These are phyloP conservation scores for Rhopilema esculentum DNA, from an alignment of 30 jellyfish, hydroid and myxozoan genomes.

Conservation along the genomic window DNA sequence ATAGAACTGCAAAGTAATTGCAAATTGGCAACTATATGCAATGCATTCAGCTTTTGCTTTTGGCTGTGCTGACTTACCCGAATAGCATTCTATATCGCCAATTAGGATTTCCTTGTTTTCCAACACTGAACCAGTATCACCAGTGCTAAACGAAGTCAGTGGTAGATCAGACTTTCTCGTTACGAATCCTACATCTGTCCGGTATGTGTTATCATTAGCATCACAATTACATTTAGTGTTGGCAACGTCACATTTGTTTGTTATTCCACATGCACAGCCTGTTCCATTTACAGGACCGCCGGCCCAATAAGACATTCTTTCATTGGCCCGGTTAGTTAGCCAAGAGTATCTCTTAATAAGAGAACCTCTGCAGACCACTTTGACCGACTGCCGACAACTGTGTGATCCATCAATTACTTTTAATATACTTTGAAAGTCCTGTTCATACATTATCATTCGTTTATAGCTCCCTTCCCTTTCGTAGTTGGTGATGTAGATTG, in stretches of 20 bases:
- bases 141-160: conserved; percentile 12
- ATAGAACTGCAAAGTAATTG: no score
- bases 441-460: not conserved
- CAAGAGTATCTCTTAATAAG: not conserved
- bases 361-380: not conserved
- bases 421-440: not conserved
- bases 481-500: not conserved
- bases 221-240: conserved; percentile 37
- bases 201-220: conserved; percentile 10
- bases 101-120: conserved; percentile 19
- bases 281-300: conserved; percentile 47
- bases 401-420: not conserved
- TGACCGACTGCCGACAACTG: conserved; percentile 7
- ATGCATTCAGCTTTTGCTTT: no score
- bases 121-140: conserved; percentile 8
- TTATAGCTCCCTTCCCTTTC: not conserved
- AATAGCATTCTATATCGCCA: conserved; percentile 27
- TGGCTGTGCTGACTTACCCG: conserved; percentile 25
- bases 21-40: no score
- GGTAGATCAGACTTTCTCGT: conserved; percentile 63
- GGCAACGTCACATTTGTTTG: conserved; percentile 15
- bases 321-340: conserved; percentile 14
- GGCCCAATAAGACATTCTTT: conserved; percentile 51
- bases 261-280: conserved; percentile 59
- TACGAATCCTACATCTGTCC: conserved; percentile 32